Conservation (phyloP, 2,888 invertebrate species). For the Zootermopsis nevadensis region DNA sequence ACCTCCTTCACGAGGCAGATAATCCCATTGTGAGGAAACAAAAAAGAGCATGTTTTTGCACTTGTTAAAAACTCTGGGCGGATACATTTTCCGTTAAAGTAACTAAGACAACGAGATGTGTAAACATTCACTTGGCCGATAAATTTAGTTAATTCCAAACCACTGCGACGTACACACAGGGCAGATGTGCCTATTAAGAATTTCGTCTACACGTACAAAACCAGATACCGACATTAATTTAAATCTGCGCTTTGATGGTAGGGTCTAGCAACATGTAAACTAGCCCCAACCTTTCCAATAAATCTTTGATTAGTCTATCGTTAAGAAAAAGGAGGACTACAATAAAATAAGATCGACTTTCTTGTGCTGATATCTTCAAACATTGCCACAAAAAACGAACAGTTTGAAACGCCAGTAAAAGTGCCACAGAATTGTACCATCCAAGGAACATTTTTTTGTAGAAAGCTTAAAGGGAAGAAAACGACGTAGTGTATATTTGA, state of each 20-base stretch:
- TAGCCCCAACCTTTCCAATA: not conserved
- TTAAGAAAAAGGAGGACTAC: not conserved
- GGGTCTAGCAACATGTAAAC: not conserved
- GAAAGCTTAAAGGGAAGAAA: slow-evolving; percentile 6
- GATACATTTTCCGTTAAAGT: not conserved
- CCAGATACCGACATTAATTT: not conserved
- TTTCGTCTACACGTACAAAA: not conserved
- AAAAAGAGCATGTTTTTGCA: not conserved
- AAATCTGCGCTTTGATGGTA: not conserved
- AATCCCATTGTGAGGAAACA: too few relatives aligned
- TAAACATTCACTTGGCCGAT: not conserved
- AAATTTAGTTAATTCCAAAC: not conserved
- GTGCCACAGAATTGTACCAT: not conserved
- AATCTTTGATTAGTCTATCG: slow-evolving; percentile 18
- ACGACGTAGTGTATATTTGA: not conserved
- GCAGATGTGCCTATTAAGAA: not conserved
- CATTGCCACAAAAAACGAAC: slow-evolving; percentile 5
- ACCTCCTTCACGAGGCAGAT: too few relatives aligned
- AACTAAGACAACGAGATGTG: not conserved
- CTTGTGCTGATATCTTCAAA: slow-evolving; percentile 7
- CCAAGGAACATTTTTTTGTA: slow-evolving; percentile 5
- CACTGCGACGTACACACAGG: not conserved
- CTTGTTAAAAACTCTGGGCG: not conserved
- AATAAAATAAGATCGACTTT: not conserved
- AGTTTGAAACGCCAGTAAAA: slow-evolving; percentile 15